Conservation (phyloP, 2,888 invertebrate genomes). For the Imbricaverruca yamaguchii region DNA sequence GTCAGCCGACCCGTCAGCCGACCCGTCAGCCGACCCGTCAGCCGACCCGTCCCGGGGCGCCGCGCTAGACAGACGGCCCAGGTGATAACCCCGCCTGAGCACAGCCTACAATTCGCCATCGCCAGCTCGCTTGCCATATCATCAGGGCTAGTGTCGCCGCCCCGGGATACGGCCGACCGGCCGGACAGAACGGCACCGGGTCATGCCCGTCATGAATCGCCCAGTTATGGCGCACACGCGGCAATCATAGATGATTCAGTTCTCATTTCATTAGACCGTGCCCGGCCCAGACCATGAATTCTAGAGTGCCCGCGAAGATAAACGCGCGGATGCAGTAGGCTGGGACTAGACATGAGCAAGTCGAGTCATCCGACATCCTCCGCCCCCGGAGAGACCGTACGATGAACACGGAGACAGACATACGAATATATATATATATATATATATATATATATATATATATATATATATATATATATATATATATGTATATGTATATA, state of each 20-base stretch:
- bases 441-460: too few relatives aligned
- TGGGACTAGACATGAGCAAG: too few relatives aligned
- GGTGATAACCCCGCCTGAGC: background rate
- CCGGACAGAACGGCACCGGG: background rate
- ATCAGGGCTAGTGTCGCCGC: background rate
- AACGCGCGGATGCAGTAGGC: background rate
- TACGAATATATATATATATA: too few relatives aligned
- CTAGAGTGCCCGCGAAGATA: background rate
- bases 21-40: too few relatives aligned
- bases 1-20: too few relatives aligned
- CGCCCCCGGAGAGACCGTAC: too few relatives aligned
- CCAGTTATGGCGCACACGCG: background rate
- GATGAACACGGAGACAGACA: too few relatives aligned
- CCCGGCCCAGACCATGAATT: conserved; percentile 18
- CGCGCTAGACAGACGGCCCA: background rate
- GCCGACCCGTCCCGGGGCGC: background rate
- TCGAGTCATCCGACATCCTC: too few relatives aligned
- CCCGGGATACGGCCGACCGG: background rate
- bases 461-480: too few relatives aligned
- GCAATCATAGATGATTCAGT: conserved; percentile 3
- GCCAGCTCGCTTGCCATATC: background rate
- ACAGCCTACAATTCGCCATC: background rate
- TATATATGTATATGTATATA: too few relatives aligned
- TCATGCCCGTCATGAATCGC: background rate
- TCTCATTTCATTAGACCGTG: conserved; percentile 3